Base-by-base conservation (phyloP, 1,140 invertebrate genomes). In the Zaprionus capensis region DNA sequence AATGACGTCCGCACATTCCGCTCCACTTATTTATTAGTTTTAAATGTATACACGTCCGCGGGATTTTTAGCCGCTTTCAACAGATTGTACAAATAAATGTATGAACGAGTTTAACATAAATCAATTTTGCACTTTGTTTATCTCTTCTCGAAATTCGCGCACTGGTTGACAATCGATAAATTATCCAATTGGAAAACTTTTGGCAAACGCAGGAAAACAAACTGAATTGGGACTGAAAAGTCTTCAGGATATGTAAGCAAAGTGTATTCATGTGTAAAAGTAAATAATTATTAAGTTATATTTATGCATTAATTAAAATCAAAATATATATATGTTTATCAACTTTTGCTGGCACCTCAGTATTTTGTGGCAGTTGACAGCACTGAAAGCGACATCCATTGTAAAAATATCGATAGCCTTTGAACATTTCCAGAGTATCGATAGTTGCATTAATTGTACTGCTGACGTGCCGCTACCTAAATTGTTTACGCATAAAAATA, bases 21-120 rank as follows among this genome's bases (percentile, higher is more conserved):
- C 57, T 55, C 69, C 63, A 91, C 71, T 20, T 91, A 91, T 82
- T 80, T 86, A 91, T 80, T 86, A 82, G 71, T 41, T 61, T 28
- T 63, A 24, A 51, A 68, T 71, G 51, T 28, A 64, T 20, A 61
- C 56, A 78, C 81, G 76, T 90, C 72, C 81, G 76, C 71, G 76
- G 79, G 41, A 56, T 49, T 57, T 44, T 17, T 15, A 72, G 14
- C 81, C 63, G 84, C 75, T 70, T 79, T 81, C 44, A 76, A 75
- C 57, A 15, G 49, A 84, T 74, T 84, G 85, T 88, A 88, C 85
- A 88, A 88, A 88, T 78, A 80, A 80, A 71, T 90, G 81, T 81
- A 77, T 90, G 44, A 88, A 81, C 61, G 72, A 79, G 57, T 65
- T 66, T 59, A 67, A 56, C 53, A 56, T 65, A 65, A 56, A 62